These are phyloP conservation scores for Rhinoraja longicauda DNA, from an alignment of 2,797 vertebrate species.

Conservation along the genomic window DNA sequence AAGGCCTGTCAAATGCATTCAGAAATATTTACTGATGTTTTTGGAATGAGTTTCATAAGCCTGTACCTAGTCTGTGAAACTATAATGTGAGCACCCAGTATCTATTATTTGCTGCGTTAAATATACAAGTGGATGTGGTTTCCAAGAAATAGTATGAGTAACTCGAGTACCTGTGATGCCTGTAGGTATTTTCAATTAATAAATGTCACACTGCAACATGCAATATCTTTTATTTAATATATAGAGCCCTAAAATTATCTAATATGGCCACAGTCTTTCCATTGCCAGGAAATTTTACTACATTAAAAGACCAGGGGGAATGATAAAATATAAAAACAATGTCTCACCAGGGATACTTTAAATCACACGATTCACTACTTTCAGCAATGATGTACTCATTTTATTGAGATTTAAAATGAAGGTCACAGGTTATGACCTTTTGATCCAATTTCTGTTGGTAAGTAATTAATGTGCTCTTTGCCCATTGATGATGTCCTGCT, in stretches of 20 bases:
- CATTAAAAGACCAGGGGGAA: no score
- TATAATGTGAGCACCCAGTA: neutral
- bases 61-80: neutral
- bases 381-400: no score
- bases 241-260: neutral
- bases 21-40: neutral
- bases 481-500: no score
- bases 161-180: neutral
- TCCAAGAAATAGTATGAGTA: neutral
- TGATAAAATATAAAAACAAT: no score
- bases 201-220: neutral
- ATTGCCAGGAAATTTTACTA: neutral
- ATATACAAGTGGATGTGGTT: neutral
- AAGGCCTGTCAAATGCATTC: neutral
- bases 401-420: no score
- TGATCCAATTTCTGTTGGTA: no score
- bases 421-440: no score
- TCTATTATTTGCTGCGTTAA: neutral
- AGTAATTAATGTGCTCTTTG: no score
- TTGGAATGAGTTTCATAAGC: neutral
- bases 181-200: constrained; percentile 13
- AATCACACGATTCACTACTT: no score
- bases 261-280: neutral
- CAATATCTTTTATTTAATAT: neutral
- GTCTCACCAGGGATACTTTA: no score